Evolutionary conservation across 2,797 vertebrate species (phyloP), one percentile per base, ranked within the genome.

Genomic region (Periophthalmus magnuspinnatus): DNA sequence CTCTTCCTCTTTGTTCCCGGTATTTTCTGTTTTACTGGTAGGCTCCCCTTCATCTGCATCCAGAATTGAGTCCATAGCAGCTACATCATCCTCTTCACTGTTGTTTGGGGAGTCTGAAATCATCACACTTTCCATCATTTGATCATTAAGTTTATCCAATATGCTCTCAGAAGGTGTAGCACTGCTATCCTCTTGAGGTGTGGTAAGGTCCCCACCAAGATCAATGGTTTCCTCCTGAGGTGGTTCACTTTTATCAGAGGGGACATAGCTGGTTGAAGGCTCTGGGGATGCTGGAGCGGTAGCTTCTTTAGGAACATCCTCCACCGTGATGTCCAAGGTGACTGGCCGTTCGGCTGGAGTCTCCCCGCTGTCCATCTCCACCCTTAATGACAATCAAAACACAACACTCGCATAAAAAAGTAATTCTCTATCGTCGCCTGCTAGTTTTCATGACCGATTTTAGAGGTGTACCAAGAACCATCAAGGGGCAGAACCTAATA

Each of bases 61-160:
- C 36, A 92, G 92, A 54, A 96, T 85, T 19, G 94, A 94, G 58
- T 96, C 95, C 8, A 96, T 95, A 9, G 96, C 95, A 13, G 92
- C 95, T 0, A 91, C 84, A 1, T 98, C 96, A 17, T 97, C 97
- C 75, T 97, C 97, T 71, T 98, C 97, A 0, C 97, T 99, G 77
- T 97, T 94, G 74, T 95, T 97, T 0, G 97, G 96, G 0, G 97
- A 99, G 88, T 99, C 97, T 0, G 97, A 99, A 71, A 99, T 99
- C 86, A 99, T 93, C 68, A 99, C 97, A 0, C 97, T 99, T 75
- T 99, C 97, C 97, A 99, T 98, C 97, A 98, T 96, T 71, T 98
- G 96, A 57, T 99, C 97, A 0, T 94, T 96, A 11, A 99, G 94
- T 72, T 94, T 98, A 72, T 96, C 96, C n/a, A 93, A 84, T 16